Evolutionary conservation across 2,888 invertebrate species (phyloP), one percentile per base, ranked within the genome.

Genomic region (Strigamia transsilvanica): DNA sequence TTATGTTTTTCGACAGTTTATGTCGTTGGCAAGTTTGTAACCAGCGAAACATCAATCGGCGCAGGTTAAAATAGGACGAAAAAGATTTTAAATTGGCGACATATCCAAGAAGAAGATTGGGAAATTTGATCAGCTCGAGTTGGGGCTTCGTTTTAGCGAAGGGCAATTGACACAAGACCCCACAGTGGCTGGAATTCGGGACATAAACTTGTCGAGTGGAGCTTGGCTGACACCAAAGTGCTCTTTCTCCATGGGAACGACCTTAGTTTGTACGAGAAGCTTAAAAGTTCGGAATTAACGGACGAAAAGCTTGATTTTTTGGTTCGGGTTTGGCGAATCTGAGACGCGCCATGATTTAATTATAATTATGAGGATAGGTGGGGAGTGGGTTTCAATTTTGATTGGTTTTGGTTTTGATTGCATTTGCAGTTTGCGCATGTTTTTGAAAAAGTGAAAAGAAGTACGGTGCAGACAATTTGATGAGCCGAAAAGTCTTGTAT

Each of bases 141-240:
- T 9, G 18, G 1, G 23, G 23, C 61, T 23, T 61, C 61, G 61
- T 61, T 61, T 61, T 2, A 61, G 61, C 18, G 61, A 61, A 61
- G 61, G 18, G 4, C 61, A 61, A 61, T 61, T 61, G 61, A 21
- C 61, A 21, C 5, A 10, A 61, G 61, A 61, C 61, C 23, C 61
- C 21, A 21, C 9, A n/a, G 21, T 18, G 61, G 21, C 23, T 61
- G 21, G 5, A 46, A 46, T 46, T 46, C 46, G 46, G n/a, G 18
- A 21, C 61, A 61, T 61, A 61, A 61, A 18, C 21, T 61, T 61
- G 61, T 61, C 61, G 18, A 61, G 61, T n/a, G 61, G 21, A 61
- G 61, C 21, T 61, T 7, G 9, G 18, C 21, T 61, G 61, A 9
- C 61, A 61, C 61, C 12, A 18, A 23, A 61, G 61, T 61, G 61